Base-by-base conservation (phyloP, 2,113 vertebrate genomes). In the Macaca nemestrina region DNA sequence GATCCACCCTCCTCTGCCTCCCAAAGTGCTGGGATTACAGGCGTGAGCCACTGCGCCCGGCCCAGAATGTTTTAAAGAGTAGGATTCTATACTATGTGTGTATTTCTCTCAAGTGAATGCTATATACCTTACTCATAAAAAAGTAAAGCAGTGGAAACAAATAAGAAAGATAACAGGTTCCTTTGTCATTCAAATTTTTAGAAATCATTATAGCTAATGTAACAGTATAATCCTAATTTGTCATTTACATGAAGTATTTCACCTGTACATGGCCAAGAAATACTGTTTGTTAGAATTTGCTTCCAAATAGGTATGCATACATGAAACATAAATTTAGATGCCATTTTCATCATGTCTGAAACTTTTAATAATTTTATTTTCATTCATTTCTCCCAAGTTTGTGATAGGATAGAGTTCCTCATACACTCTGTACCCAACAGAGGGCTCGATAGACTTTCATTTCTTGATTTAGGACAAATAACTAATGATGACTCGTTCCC, bases 271-370 rank as follows among this genome's bases (percentile, higher is more conserved):
- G 80, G 55, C 94, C 87, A 95, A 94, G 35, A 50, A 97, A 96
- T 50, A 32, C 35, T 96, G 27, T 97, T 95, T 98, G 55, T 96
- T 97, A 95, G 98, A 97, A 97, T 61, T 78, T 59, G 16, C 64
- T 94, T 90, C 78, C 55, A 96, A 88, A 93, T 40, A 98, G 25
- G 17, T 95, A 97, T 97, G 89, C 97, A 97, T 96, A 98, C 68
- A 93, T 23, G 83, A 13, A 95, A 50, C 32, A 90, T 48, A 90
- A 61, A 35, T 95, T 93, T 87, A 48, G 83, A 4, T 84, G 25
- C 3, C 17, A 61, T 84, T 83, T 83, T 64, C 18, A 52, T 52
- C 16, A 22, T 52, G 59, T 81, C n/a, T 93, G 52, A 81, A 72
- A 78, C 32, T 72, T 79, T 40, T 32, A 64, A 35, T 86, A 45